These are phyloP conservation scores for Canis aureus DNA, from an alignment of 2,113 vertebrate species.

Conservation along the genomic window DNA sequence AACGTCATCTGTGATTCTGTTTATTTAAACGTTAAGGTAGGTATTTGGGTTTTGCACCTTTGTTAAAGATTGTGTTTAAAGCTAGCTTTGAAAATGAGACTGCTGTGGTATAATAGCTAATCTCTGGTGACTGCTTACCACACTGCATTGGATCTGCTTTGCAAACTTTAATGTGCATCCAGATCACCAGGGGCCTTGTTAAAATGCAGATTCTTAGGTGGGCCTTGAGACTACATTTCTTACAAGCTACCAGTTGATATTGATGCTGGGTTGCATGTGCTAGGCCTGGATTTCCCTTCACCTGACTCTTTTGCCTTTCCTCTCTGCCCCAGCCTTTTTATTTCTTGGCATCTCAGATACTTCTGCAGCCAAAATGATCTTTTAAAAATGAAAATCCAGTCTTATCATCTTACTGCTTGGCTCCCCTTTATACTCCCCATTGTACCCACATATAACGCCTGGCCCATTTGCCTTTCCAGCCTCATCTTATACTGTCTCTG, in stretches of 20 bases:
- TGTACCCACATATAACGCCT: not conserved
- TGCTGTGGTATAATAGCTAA: not conserved
- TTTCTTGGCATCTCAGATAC: conserved; percentile 18
- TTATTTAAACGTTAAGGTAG: conserved; percentile 13
- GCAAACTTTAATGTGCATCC: not conserved
- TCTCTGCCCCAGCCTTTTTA: not conserved
- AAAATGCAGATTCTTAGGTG: not conserved
- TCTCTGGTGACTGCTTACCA: not conserved
- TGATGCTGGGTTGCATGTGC: not conserved
- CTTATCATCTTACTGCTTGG: not conserved
- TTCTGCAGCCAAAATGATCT: not conserved
- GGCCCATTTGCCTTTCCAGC: not conserved
- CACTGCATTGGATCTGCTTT: not conserved
- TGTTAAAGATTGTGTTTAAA: conserved; percentile 24
- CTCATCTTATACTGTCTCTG: not conserved
- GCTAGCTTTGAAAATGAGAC: not conserved
- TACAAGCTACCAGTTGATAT: not conserved
- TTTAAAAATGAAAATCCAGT: conserved; percentile 36
- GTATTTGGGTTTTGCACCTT: conserved; percentile 55
- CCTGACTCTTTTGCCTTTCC: not conserved
- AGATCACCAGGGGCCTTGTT: not conserved
- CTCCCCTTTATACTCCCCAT: not conserved
- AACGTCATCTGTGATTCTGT: not conserved
- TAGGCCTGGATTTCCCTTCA: not conserved
- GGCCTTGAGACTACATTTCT: not conserved